Percentiles rank a stretch among this genome's conserved stretches.
These are phyloP conservation scores for Scaptomyza flava DNA, from an alignment of 2,888 invertebrate species.

Conservation along the genomic window DNA sequence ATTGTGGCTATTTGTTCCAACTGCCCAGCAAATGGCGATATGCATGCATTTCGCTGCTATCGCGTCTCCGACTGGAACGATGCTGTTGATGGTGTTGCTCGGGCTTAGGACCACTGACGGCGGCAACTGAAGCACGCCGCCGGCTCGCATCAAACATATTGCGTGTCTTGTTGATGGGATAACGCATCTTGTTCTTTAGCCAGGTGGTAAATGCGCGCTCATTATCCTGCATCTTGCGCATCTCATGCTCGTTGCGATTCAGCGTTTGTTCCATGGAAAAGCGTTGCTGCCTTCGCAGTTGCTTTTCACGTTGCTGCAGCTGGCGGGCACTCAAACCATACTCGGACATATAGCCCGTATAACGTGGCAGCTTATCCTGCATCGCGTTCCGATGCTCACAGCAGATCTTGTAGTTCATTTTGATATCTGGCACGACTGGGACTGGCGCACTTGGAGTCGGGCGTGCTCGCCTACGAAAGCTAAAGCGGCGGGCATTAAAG, in stretches of 20 bases:
- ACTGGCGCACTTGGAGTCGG: conserved; percentile 35
- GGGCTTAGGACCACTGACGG: conserved; percentile 35
- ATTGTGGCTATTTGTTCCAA: conserved; percentile 60
- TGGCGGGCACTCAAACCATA: conserved; percentile 85
- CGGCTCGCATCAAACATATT: conserved; percentile 83
- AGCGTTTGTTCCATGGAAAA: conserved; percentile 77
- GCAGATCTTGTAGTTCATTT: conserved; percentile 83
- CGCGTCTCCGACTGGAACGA: conserved; percentile 34
- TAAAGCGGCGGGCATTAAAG: conserved; percentile 76
- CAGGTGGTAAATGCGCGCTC: conserved; percentile 86
- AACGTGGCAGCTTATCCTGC: conserved; percentile 85
- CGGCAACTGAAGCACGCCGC: conserved; percentile 51
- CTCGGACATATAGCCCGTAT: conserved; percentile 86
- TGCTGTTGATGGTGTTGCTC: conserved; percentile 24
- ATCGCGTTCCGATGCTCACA: conserved; percentile 83
- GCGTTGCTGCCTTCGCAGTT: conserved; percentile 80
- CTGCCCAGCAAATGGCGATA: conserved; percentile 64
- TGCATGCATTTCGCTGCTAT: conserved; percentile 61
- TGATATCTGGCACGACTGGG: conserved; percentile 65
- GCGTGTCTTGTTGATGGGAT: conserved; percentile 83
- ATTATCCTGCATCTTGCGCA: conserved; percentile 85
- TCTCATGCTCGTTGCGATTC: conserved; percentile 84
- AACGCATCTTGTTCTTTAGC: conserved; percentile 85
- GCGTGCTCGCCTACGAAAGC: conserved; percentile 67
- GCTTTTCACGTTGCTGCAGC: conserved; percentile 83